phyloP scores from a whole-genome alignment of 2,797 vertebrate genomes.

The Chelmon rostratus region DNA sequence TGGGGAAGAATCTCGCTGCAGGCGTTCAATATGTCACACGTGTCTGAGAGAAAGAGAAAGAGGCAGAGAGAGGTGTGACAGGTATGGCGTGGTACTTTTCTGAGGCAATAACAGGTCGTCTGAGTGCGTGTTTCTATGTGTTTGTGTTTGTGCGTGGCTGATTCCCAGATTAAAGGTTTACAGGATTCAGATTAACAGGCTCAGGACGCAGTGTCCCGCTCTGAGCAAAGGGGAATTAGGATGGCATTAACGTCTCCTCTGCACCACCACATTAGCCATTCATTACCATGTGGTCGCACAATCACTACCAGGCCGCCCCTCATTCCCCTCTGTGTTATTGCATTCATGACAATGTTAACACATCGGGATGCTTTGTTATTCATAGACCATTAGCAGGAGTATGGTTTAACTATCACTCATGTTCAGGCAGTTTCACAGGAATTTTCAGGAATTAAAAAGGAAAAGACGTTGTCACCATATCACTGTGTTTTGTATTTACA shows the following conservation, averaged over 20 bases:
- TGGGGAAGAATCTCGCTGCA: constrained; percentile 87
- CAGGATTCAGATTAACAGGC: constrained; percentile 76
- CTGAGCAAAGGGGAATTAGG: constrained; percentile 72
- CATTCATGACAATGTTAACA: constrained; percentile 70
- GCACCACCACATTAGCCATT: constrained; percentile 76
- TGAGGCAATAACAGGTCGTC: constrained; percentile 65
- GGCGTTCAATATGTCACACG: constrained; percentile 84
- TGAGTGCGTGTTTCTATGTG: constrained; percentile 16
- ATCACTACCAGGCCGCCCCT: constrained; percentile 62
- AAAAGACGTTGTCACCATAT: not conserved
- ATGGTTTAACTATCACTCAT: constrained; percentile 45
- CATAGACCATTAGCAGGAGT: constrained; percentile 61
- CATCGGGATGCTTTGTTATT: constrained; percentile 66
- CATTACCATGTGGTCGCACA: constrained; percentile 69
- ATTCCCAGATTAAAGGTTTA: constrained; percentile 77
- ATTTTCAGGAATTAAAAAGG: not conserved
- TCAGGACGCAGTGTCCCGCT: constrained; percentile 61
- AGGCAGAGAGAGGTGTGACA: constrained; percentile 59
- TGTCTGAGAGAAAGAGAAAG: constrained; percentile 59
- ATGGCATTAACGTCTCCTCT: constrained; percentile 71
- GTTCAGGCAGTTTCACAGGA: constrained; percentile 26
- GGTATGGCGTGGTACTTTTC: constrained; percentile 53
- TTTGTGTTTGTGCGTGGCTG: constrained; percentile 43
- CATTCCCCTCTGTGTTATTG: constrained; percentile 63
- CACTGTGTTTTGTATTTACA: not conserved